phyloP scores from a whole-genome alignment of 2,888 invertebrate species.

The Drosophila atripex region DNA sequence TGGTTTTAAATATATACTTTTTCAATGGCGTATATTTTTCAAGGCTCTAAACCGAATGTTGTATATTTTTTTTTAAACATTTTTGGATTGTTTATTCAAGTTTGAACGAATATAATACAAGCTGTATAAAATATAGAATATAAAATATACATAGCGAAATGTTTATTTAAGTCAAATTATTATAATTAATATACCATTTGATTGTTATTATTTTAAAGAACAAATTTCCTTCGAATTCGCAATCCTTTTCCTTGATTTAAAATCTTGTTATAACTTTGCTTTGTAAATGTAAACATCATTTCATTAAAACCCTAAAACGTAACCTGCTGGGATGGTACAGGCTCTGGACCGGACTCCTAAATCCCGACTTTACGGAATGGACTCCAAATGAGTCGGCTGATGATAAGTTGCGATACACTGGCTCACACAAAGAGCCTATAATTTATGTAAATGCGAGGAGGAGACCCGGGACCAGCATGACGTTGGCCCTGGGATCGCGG shows the following conservation, averaged over 20 bases:
- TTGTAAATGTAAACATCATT: background rate
- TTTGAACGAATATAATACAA: too few relatives aligned
- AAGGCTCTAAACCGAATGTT: background rate
- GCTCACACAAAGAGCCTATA: conserved; percentile 66
- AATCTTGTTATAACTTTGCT: background rate
- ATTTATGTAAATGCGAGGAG: conserved; percentile 80
- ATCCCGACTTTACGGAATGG: conserved; percentile 6
- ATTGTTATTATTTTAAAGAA: too few relatives aligned
- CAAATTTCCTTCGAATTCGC: background rate
- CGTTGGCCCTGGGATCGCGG: conserved; percentile 27
- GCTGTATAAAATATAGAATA: too few relatives aligned
- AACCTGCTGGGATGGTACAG: conserved; percentile 24
- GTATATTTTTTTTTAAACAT: background rate
- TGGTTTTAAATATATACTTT: background rate
- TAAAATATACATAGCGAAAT: too few relatives aligned
- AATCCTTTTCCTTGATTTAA: background rate
- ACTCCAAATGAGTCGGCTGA: conserved; percentile 32
- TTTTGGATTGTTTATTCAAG: too few relatives aligned
- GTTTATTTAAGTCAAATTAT: too few relatives aligned
- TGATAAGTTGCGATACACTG: conserved; percentile 46
- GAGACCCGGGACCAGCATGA: conserved; percentile 56
- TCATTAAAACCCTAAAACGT: background rate
- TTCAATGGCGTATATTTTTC: background rate
- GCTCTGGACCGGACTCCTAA: conserved; percentile 3
- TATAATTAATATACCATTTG: too few relatives aligned